Percentiles rank a stretch among this genome's conserved stretches.
Conservation (phyloP, 2,113 vertebrate species). For the Neodon shergylaensis region DNA sequence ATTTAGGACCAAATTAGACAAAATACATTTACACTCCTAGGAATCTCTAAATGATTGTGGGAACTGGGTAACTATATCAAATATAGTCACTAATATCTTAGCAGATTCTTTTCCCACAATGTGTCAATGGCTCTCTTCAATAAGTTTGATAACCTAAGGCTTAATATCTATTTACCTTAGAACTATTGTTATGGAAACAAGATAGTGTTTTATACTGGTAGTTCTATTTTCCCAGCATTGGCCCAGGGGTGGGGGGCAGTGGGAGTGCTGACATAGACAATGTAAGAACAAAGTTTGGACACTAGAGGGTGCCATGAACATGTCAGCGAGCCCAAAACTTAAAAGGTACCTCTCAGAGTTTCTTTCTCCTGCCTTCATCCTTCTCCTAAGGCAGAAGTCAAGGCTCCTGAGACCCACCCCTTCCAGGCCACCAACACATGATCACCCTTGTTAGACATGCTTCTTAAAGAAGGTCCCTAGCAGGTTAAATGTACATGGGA, state of each 20-base stretch:
- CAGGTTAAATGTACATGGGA: background rate
- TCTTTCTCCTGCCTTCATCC: background rate
- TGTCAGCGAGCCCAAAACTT: accelerated
- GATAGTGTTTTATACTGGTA: background rate
- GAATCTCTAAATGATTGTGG: background rate
- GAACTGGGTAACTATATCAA: background rate
- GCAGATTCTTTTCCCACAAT: background rate
- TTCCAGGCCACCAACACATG: no score
- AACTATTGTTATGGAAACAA: slow-evolving; percentile 26
- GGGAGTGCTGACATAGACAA: background rate
- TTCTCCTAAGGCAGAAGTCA: background rate
- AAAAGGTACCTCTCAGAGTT: background rate
- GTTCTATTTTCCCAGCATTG: background rate
- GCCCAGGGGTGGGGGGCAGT: accelerated
- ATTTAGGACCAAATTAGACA: background rate
- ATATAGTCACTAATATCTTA: background rate
- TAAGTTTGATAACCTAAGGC: background rate
- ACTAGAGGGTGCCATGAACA: slow-evolving; percentile 53
- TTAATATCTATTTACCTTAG: background rate
- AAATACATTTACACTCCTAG: background rate
- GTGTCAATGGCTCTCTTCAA: background rate
- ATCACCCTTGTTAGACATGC: background rate
- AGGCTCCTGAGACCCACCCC: background rate
- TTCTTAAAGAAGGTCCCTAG: background rate
- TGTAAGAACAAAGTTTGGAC: background rate